These are phyloP conservation scores for Zeus faber DNA, from an alignment of 2,113 vertebrate species.

Conservation along the genomic window DNA sequence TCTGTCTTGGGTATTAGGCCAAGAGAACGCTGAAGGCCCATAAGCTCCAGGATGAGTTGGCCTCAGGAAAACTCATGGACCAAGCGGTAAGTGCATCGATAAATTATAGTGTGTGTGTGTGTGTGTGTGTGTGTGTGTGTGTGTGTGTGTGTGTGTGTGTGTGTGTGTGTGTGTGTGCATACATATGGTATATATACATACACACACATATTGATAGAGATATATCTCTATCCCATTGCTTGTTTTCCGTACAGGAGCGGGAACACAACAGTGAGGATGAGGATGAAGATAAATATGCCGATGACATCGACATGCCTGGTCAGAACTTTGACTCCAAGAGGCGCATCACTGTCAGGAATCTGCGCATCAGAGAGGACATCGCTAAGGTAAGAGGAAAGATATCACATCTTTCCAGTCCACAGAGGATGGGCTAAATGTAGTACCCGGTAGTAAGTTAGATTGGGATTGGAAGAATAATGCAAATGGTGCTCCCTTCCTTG, in stretches of 20 bases:
- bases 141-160: no score
- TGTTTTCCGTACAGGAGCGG: conserved; percentile 79
- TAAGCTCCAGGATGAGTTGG: conserved; percentile 94
- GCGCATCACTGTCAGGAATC: conserved; percentile 93
- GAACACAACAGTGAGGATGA: conserved; percentile 97
- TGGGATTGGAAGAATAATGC: not conserved
- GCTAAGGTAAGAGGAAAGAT: conserved; percentile 82
- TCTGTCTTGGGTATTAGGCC: conserved; percentile 72
- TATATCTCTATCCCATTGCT: not conserved
- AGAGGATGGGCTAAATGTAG: no score
- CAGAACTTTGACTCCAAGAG: conserved; percentile 99
- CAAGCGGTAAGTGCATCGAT: conserved; percentile 90
- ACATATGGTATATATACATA: no score
- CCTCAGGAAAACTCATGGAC: conserved; percentile 91
- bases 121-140: no score
- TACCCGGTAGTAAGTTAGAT: no score
- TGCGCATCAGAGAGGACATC: conserved; percentile 95
- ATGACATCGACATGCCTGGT: conserved; percentile 98
- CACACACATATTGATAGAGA: no score
- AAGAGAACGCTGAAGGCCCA: conserved; percentile 96
- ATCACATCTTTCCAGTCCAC: not conserved
- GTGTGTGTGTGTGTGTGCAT: no score
- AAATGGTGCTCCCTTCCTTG: not conserved
- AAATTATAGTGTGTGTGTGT: no score
- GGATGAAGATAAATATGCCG: conserved; percentile 98